phyloP scores from a whole-genome alignment of 1,140 invertebrate genomes.

The Rhopalosiphum maidis region DNA sequence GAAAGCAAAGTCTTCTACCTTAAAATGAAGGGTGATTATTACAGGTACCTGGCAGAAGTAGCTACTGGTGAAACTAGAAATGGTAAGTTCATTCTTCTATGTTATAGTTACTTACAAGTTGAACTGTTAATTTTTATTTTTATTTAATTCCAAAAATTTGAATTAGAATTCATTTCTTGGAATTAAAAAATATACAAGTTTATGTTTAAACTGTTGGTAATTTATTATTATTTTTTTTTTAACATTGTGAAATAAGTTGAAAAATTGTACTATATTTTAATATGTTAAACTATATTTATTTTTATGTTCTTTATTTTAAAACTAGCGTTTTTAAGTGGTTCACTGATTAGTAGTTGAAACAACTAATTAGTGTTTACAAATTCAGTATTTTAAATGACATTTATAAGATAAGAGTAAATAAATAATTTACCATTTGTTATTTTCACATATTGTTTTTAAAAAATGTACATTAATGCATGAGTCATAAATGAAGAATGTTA shows the following conservation, averaged over 20 bases:
- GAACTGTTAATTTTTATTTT: neutral
- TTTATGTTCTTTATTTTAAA: neutral
- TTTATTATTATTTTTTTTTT: neutral
- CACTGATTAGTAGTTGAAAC: neutral
- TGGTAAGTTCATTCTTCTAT: slow-evolving; percentile 70
- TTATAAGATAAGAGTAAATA: neutral
- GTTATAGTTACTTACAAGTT: neutral
- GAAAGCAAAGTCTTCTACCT: slow-evolving; percentile 99
- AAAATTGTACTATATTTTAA: neutral
- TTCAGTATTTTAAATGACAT: neutral
- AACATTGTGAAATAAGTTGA: neutral
- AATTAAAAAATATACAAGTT: neutral
- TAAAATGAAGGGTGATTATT: slow-evolving; percentile 99
- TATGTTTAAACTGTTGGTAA: neutral
- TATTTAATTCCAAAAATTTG: neutral
- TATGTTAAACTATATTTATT: neutral
- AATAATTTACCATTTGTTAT: neutral
- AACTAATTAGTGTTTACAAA: neutral
- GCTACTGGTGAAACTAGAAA: slow-evolving; percentile 94
- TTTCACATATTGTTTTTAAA: neutral
- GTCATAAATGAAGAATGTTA: neutral
- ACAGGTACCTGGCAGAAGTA: slow-evolving; percentile 99
- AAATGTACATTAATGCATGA: neutral
- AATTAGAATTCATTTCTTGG: neutral
- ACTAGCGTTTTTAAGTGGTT: neutral